Base-by-base conservation (phyloP, 2,113 vertebrate species). In the Psittacara wagleri region DNA sequence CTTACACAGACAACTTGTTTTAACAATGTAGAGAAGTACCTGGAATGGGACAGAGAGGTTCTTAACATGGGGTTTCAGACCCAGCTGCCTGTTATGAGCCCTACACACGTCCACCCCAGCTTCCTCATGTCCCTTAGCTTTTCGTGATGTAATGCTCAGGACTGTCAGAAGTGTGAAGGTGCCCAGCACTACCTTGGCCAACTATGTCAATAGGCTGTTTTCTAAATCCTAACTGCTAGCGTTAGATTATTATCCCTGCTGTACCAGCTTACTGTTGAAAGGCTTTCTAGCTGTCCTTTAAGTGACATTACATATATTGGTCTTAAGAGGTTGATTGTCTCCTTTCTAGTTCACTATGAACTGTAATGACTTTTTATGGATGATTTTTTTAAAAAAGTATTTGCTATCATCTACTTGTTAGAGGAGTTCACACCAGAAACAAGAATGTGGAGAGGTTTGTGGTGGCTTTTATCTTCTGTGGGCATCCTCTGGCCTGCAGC, bases 51-150 rank as follows among this genome's bases (percentile, higher is more conserved):
- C 14, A 49, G 33, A 86, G 59, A 13, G 11, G 20, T 31, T 46
- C 17, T 46, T 81, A 41, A 16, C 0, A 0, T 8, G 46, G 9
- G 6, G 4, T 79, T 90, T 87, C 39, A 79, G 43, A 49, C 11
- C 4, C 5, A 39, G 41, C 14, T 78, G 70, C 28, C 17, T 73
- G 18, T 7, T 23, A 13, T 59, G 13, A 87, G 19, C 28, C 41
- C 12, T 20, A 1, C 0, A 0, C 0, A 0, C 46, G 33, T 46
- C 46, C 48, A 13, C 9, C 27, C 6, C 22, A 29, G 31, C 17
- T 57, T 81, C 37, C 12, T 22, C 52, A n/a, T 8, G 14, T 78
- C 12, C 37, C 18, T 74, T 27, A 44, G 44, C 7, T 17, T 70
- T 59, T 39, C 3, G 6, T 46, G 51, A 6, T 28, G 35, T 9